phyloP scores from a whole-genome alignment of 2,888 invertebrate species.

The Physocephala rufipes region DNA sequence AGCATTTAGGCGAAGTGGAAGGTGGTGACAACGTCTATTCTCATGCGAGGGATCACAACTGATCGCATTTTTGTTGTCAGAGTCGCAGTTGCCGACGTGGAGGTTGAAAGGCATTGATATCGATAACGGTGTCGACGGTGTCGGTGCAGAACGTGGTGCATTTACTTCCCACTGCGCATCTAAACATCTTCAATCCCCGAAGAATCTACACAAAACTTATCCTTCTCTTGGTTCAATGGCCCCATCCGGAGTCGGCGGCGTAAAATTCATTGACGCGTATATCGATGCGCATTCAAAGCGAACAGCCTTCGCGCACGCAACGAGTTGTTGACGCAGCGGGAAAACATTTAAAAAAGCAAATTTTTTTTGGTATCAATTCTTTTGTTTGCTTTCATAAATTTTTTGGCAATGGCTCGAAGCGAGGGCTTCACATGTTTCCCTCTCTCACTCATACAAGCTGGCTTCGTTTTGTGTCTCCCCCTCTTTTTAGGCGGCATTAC shows the following conservation, averaged over 20 bases:
- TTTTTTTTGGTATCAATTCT: conserved; percentile 25
- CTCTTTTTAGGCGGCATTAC: no score
- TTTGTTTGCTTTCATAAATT: conserved; percentile 28
- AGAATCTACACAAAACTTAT: background rate
- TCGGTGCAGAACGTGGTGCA: background rate
- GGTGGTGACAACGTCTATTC: background rate
- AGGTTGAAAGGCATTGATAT: background rate
- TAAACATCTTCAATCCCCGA: background rate
- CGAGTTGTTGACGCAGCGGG: conserved; percentile 36
- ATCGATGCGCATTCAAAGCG: background rate
- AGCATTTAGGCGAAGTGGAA: background rate
- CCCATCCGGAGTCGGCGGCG: background rate
- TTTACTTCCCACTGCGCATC: conserved; percentile 8
- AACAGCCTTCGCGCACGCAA: background rate
- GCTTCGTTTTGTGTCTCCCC: no score
- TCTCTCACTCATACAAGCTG: no score
- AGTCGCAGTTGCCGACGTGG: background rate
- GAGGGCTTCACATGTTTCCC: no score
- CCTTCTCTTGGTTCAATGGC: background rate
- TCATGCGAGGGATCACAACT: background rate
- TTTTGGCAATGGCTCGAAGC: background rate
- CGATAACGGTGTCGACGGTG: background rate
- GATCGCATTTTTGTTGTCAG: no score
- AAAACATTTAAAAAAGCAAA: conserved; percentile 33
- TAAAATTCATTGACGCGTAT: conserved; percentile 1